Conservation (phyloP, 2,888 invertebrate genomes). For the Stegophylla sp. region DNA sequence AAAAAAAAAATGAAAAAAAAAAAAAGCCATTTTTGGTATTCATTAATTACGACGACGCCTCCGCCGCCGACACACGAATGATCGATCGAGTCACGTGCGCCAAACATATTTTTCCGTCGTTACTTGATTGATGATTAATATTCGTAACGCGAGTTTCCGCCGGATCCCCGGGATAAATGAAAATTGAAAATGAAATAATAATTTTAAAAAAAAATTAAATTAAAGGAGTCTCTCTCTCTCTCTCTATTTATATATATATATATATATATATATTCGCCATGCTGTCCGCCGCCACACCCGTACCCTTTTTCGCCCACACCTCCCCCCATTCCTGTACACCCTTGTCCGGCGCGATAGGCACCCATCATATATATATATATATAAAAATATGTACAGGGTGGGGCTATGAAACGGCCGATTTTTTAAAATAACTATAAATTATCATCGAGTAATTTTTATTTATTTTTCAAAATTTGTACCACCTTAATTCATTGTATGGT, state of each 20-base stretch:
- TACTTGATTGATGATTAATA: slow-evolving; percentile 51
- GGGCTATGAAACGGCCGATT: too few species aligned
- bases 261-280: too few species aligned
- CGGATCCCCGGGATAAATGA: slow-evolving; percentile 24
- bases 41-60: slow-evolving; percentile 44
- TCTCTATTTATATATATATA: too few species aligned
- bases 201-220: slow-evolving; percentile 26
- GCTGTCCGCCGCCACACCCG: not conserved
- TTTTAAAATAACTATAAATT: too few species aligned
- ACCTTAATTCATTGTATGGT: too few species aligned
- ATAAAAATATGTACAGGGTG: too few species aligned
- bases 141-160: slow-evolving; percentile 42
- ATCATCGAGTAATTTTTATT: too few species aligned
- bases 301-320: not conserved
- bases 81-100: slow-evolving; percentile 49
- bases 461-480: too few species aligned
- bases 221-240: slow-evolving; percentile 2
- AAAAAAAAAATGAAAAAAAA: slow-evolving; percentile 1
- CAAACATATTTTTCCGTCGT: slow-evolving; percentile 40
- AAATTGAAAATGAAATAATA: slow-evolving; percentile 36
- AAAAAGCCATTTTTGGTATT: slow-evolving; percentile 46
- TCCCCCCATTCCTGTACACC: not conserved
- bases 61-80: slow-evolving; percentile 37
- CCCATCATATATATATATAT: too few species aligned
- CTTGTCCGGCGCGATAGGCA: not conserved